These are phyloP conservation scores for Miniopterus natalensis DNA, from an alignment of 2,113 vertebrate genomes.

Conservation along the genomic window DNA sequence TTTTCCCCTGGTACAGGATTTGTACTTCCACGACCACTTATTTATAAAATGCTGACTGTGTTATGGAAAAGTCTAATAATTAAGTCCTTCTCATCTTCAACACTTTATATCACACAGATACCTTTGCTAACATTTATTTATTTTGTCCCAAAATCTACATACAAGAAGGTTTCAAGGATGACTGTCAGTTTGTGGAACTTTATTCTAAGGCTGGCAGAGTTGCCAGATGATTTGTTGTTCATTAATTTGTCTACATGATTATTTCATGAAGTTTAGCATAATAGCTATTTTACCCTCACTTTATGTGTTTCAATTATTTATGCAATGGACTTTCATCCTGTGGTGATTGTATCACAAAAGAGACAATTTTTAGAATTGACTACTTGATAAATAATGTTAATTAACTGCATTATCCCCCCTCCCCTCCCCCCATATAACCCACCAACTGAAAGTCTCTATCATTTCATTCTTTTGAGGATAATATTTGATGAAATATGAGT, in stretches of 20 bases:
- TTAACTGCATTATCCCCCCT: background rate
- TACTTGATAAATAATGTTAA: constrained; percentile 49
- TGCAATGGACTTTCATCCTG: background rate
- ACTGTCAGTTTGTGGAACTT: background rate
- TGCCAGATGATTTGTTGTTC: background rate
- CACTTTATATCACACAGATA: background rate
- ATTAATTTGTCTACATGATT: background rate
- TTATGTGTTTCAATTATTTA: constrained; percentile 28
- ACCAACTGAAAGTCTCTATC: constrained; percentile 51
- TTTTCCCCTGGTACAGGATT: background rate
- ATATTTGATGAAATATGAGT: constrained; percentile 35
- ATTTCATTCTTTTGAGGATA: constrained; percentile 10
- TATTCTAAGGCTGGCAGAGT: background rate
- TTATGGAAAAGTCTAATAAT: background rate
- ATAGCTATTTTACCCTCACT: background rate
- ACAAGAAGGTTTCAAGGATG: background rate
- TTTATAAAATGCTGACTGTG: background rate
- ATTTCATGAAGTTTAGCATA: constrained; percentile 32
- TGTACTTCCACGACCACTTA: background rate
- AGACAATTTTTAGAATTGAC: background rate
- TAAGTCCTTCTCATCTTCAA: background rate
- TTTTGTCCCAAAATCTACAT: constrained; percentile 1
- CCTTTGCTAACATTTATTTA: background rate
- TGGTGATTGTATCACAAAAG: constrained; percentile 29
- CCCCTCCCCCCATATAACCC: background rate